A percentile compares a stretch with the other conserved stretches of the same genome.
These are phyloP conservation scores for Poecilus cupreus DNA, from an alignment of 2,888 invertebrate genomes.

Conservation along the genomic window DNA sequence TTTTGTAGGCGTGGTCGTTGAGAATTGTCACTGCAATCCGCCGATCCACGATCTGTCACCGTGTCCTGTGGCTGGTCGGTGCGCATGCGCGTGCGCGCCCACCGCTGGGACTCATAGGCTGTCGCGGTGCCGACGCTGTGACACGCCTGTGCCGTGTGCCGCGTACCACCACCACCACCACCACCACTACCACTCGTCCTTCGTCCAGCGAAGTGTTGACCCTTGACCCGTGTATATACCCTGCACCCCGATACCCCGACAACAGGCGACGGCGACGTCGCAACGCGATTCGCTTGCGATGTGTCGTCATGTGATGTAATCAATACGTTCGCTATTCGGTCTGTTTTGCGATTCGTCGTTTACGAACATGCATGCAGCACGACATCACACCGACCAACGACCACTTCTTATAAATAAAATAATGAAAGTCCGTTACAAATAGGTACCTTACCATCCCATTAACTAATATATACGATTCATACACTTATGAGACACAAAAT, in stretches of 20 bases:
- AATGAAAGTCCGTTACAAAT: too few relatives aligned
- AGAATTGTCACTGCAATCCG: constrained; percentile 73
- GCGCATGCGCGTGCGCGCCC: constrained; percentile 71
- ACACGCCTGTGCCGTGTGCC: constrained; percentile 73
- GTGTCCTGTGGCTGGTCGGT: constrained; percentile 67
- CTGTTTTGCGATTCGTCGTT: constrained; percentile 46
- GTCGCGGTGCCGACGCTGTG: constrained; percentile 70
- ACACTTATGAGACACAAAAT: too few relatives aligned
- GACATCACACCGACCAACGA: neutral
- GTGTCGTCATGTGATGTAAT: constrained; percentile 56
- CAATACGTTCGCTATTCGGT: constrained; percentile 47
- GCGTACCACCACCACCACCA: constrained; percentile 69
- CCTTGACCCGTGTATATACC: constrained; percentile 57
- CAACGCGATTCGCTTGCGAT: constrained; percentile 35
- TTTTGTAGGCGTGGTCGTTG: constrained; percentile 68
- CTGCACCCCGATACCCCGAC: neutral
- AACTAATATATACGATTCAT: too few relatives aligned
- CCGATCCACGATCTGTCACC: constrained; percentile 68
- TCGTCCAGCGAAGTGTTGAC: constrained; percentile 63
- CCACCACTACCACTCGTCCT: constrained; percentile 72
- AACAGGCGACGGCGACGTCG: constrained; percentile 38
- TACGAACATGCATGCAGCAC: constrained; percentile 2
- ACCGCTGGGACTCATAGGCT: constrained; percentile 71
- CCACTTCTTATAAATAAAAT: neutral
- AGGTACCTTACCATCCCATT: too few relatives aligned